These are phyloP conservation scores for Osmerus eperlanus DNA, from an alignment of 2,113 vertebrate genomes.

Conservation along the genomic window DNA sequence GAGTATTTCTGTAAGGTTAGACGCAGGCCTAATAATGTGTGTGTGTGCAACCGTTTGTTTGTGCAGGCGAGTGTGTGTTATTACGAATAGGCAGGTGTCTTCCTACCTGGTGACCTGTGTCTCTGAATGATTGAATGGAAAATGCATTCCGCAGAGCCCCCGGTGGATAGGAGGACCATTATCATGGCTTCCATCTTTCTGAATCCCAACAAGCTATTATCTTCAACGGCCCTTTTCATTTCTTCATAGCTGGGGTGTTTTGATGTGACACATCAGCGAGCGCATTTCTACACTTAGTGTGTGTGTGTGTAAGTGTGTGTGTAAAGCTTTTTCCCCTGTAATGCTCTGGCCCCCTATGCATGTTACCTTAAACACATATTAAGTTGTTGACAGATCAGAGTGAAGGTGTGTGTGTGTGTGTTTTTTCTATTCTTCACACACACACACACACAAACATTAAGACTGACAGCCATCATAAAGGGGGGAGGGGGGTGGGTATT, in stretches of 20 bases:
- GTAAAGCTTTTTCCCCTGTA: background rate
- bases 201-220: too few relatives aligned
- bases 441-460: slow-evolving; percentile 30
- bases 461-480: background rate
- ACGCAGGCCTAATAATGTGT: too few relatives aligned
- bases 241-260: background rate
- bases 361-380: slow-evolving; percentile 34
- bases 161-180: background rate
- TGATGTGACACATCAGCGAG: too few relatives aligned
- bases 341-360: slow-evolving; percentile 4
- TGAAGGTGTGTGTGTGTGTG: background rate
- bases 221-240: too few relatives aligned
- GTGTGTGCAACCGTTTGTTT: too few relatives aligned
- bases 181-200: background rate
- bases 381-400: slow-evolving; percentile 19
- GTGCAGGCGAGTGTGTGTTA: too few relatives aligned
- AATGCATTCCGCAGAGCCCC: too few relatives aligned
- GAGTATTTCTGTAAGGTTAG: too few relatives aligned
- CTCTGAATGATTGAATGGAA: too few relatives aligned
- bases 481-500: background rate
- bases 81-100: too few relatives aligned
- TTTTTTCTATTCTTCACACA: slow-evolving; percentile 26
- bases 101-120: too few relatives aligned
- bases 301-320: background rate
- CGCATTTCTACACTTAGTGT: too few relatives aligned